Base-by-base conservation (phyloP, 2,113 vertebrate genomes). In the Sander lucioperca region DNA sequence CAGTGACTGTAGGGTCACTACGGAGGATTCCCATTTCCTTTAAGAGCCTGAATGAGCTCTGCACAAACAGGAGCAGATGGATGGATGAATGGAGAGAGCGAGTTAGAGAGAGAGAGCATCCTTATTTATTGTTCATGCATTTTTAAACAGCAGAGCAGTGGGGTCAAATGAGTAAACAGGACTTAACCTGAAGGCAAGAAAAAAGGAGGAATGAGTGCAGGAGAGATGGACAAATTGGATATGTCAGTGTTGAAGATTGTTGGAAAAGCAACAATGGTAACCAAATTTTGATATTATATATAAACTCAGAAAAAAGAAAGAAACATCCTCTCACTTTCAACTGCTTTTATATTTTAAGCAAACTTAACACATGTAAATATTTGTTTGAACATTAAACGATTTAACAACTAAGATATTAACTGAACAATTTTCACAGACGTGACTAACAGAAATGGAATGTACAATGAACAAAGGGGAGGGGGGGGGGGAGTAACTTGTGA, bases 91-190 rank as follows among this genome's bases (percentile, higher is more conserved):
- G 57, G 77, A 81, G 59, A 56, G 70, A 30, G 62, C 12, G 9
- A 75, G 73, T 62, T 36, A 67, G 36, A 59, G 50, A 66, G 65
- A 68, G 58, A 57, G 73, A 89, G 75, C 72, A 84, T 92, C 87
- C 86, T 86, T 91, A 91, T 94, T 94, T 93, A 94, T 90, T 91
- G 87, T 88, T 89, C 92, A 93, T 93, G 90, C 84, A 93, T 93
- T 93, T 93, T 94, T 93, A 93, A 94, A 87, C 80, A 89, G 86
- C 53, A 36, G 85, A 90, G 43, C 89, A 78, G 58, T 3, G 51
- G 56, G 93, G 93, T 94, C 90, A 94, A 94, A 91, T 86, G 91
- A 93, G 90, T 93, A 91, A 93, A 92, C 87, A 65, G 74, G 85
- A 87, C 79, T 90, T 92, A 86, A 91, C 88, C 91, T 64, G 77